Evolutionary conservation across 1,140 invertebrate genomes (phyloP).

Genomic region (Chlorops oryzae): DNA sequence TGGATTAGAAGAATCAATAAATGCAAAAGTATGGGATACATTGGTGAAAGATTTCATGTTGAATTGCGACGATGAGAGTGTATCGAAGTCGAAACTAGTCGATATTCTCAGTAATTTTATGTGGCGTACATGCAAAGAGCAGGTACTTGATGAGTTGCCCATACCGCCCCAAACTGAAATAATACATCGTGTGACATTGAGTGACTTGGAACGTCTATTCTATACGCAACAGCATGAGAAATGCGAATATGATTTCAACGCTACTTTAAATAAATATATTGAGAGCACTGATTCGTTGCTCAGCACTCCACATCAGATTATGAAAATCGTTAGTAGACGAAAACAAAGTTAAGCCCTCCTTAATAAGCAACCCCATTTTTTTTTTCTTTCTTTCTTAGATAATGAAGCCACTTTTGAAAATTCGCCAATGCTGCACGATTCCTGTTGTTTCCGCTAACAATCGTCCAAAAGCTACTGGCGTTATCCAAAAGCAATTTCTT

Average conservation of each 20-base stretch:
- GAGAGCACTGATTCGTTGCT: background rate
- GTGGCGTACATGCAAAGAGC: conserved; percentile 59
- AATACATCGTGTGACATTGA: conserved; percentile 49
- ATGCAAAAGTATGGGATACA: conserved; percentile 53
- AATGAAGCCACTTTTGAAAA: conserved; percentile 58
- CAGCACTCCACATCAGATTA: conserved; percentile 12
- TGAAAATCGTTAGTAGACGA: conserved; percentile 23
- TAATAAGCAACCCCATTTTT: background rate
- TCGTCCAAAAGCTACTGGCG: conserved; percentile 14
- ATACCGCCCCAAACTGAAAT: conserved; percentile 50
- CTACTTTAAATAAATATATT: background rate
- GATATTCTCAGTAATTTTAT: conserved; percentile 56
- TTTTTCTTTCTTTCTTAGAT: conserved; percentile 10
- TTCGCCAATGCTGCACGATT: conserved; percentile 69
- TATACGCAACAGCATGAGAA: conserved; percentile 49
- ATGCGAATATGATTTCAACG: conserved; percentile 12
- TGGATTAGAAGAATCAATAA: conserved; percentile 28
- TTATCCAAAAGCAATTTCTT: conserved; percentile 25
- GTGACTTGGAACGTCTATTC: conserved; percentile 53
- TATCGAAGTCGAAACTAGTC: conserved; percentile 36
- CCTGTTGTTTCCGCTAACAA: conserved; percentile 50
- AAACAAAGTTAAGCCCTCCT: too few relatives aligned
- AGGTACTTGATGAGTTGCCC: conserved; percentile 55
- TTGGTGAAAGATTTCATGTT: conserved; percentile 54
- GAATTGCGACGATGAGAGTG: conserved; percentile 10